Base-by-base conservation (phyloP, 2,888 invertebrate genomes). In the Diplolepis rosae region DNA sequence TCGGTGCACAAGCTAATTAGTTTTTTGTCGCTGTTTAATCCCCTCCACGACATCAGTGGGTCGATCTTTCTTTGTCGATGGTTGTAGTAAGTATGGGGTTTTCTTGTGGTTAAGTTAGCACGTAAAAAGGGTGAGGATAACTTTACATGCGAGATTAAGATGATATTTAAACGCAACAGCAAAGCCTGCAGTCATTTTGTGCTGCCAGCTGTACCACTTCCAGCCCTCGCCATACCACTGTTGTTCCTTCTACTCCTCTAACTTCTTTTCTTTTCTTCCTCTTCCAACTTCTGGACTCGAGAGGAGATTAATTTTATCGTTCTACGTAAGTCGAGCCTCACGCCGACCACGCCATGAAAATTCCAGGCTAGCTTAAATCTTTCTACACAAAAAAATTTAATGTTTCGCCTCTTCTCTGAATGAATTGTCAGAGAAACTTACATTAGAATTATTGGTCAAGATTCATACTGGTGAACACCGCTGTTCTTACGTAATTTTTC, bases 21-120 rank as follows among this genome's bases (percentile, higher is more conserved):
- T 85, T 85, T 84, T 85, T 85, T 82, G 79, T 81, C 80, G 77
- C 75, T 74, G 80, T 78, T 79, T 83, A 83, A 84, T 83, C 80
- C 80, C 70, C 50, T 69, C 65, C 68, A 68, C 56, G 71, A 73
- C 56, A 48, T 67, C 28, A 28, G 39, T n/a, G 27, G 5, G 27
- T 32, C 51, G 61, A 54, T 68, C 66, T 73, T 73, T 50, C 68
- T 35, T 18, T 56, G 6, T 39, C 66, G 66, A 70, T 68, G 70
- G 65, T 66, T 70, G 66, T 68, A 72, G 73, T 65, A 71, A 76
- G 74, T 76, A 74, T 72, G 61, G 69, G 72, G 72, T 72, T 61
- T 76, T 76, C 73, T 74, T 72, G 73, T 50, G 72, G 73, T 69
- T 70, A 67, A 61, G 70, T 73, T 70, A 65, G 61, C 68, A 72